Base-by-base conservation (phyloP, 1,140 invertebrate species). In the Chironomus tepperi region DNA sequence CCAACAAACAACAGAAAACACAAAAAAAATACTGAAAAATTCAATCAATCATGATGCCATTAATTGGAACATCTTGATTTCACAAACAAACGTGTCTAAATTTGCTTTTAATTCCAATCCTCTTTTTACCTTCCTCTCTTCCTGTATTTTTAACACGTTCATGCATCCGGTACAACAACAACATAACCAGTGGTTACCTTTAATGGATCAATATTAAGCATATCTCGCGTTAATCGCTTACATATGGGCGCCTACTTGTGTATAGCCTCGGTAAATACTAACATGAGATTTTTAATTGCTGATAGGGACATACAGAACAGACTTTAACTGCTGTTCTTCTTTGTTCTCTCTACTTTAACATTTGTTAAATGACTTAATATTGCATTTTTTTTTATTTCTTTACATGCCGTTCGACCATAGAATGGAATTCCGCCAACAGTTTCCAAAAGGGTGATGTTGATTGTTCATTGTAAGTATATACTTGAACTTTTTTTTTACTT, bases 241-340 rank as follows among this genome's bases (percentile, higher is more conserved):
- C 92, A 96, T 79, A 97, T 97, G 94, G 94, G 93, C 64, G 89
- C 92, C 18, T 95, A 95, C 82, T 84, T 96, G 19, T 96, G 94
- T 83, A 95, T 96, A 76, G 93, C 93, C 43, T 88, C 87, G 16
- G 65, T 70, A 21, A 70, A 21, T 18, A 19, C 19, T 70, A 70
- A 70, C 65, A 70, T 70, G 65, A 70, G 65, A 70, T 70, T 70
- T 34, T 70, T 19, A 70, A 70, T 70, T 19, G 16, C 19, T 70
- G 65, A 70, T 70, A 70, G 47, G n/a, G 15, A 57, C 24, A 34
- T 34, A 34, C 24, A 34, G 24, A 34, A 34, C 24, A 34, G 24
- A 34, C 24, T 34, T 34, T 34, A 34, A 34, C 24, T 34, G 24
- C 24, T 34, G 24, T 34, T 34, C 24, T 34, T 34, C 24, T 34